phyloP scores from a whole-genome alignment of 1,140 invertebrate genomes.

The Heliconius melpomene region DNA sequence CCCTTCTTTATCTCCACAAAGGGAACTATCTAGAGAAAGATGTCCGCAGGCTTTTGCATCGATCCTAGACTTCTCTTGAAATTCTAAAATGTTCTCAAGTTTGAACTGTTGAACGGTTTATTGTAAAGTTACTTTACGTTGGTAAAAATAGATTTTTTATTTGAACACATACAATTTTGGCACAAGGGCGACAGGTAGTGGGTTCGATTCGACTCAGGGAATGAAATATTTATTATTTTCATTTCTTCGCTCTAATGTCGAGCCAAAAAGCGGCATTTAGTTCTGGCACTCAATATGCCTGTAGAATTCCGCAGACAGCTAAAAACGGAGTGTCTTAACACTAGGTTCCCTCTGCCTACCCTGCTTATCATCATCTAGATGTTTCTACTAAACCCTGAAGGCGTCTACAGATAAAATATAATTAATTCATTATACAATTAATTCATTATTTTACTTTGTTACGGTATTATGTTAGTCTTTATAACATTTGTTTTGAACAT shows the following conservation, averaged over 20 bases:
- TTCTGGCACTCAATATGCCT: too few relatives aligned
- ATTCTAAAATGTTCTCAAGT: neutral
- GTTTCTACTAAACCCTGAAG: neutral
- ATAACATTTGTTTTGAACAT: neutral
- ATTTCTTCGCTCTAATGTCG: too few relatives aligned
- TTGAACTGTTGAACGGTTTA: neutral
- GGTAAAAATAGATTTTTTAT: neutral
- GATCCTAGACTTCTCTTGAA: conserved; percentile 47
- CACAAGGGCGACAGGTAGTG: too few relatives aligned
- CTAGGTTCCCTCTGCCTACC: neutral
- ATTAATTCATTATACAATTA: neutral
- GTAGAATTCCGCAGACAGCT: too few relatives aligned
- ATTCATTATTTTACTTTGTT: neutral
- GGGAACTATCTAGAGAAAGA: conserved; percentile 55
- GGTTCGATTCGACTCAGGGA: too few relatives aligned
- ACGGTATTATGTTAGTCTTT: neutral
- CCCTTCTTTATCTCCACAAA: conserved; percentile 30
- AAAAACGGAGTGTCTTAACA: too few relatives aligned
- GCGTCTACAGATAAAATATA: too few relatives aligned
- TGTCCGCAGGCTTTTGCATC: conserved; percentile 54
- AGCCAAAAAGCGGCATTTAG: too few relatives aligned
- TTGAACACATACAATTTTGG: too few relatives aligned
- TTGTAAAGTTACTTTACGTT: neutral
- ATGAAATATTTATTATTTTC: too few relatives aligned
- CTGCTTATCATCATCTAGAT: too few relatives aligned